Conservation (phyloP, 2,113 vertebrate genomes). For the Ploceus nigricollis region DNA sequence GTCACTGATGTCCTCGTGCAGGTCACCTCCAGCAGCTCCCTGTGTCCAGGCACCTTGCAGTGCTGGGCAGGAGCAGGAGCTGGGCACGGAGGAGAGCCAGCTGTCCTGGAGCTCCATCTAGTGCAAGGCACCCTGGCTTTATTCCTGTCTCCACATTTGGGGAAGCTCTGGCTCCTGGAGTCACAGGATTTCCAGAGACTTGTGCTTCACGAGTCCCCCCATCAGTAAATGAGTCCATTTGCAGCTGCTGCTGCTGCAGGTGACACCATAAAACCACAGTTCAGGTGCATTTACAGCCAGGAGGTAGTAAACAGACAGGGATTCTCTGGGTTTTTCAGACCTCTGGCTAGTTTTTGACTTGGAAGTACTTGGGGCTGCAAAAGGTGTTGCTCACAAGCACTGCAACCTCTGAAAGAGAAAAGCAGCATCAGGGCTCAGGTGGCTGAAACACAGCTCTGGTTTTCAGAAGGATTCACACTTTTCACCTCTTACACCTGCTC, state of each 20-base stretch:
- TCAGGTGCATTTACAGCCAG: not conserved
- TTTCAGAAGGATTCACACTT: not conserved
- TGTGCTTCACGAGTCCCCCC: fast-evolving
- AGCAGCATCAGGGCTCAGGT: not conserved
- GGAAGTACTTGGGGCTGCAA: not conserved
- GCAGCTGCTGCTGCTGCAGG: not conserved
- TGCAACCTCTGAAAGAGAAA: not conserved
- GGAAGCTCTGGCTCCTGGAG: not conserved
- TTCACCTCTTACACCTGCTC: not conserved
- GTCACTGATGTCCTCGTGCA: fast-evolving
- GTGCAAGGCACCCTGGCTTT: not conserved
- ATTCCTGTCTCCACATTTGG: fast-evolving
- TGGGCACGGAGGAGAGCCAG: not conserved
- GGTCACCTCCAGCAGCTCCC: not conserved
- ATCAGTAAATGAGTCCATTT: fast-evolving
- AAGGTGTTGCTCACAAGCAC: not conserved
- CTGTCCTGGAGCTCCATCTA: conserved; percentile 4
- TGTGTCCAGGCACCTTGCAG: not conserved
- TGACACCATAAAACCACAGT: not conserved
- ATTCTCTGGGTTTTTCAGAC: not conserved
- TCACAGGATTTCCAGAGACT: not conserved
- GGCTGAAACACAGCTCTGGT: not conserved
- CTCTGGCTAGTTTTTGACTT: not conserved
- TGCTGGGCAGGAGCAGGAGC: fast-evolving
- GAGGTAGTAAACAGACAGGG: too few species aligned